Evolutionary conservation across 2,113 vertebrate genomes (phyloP), one percentile per base, ranked within the genome.

Genomic region (Osmerus eperlanus): DNA sequence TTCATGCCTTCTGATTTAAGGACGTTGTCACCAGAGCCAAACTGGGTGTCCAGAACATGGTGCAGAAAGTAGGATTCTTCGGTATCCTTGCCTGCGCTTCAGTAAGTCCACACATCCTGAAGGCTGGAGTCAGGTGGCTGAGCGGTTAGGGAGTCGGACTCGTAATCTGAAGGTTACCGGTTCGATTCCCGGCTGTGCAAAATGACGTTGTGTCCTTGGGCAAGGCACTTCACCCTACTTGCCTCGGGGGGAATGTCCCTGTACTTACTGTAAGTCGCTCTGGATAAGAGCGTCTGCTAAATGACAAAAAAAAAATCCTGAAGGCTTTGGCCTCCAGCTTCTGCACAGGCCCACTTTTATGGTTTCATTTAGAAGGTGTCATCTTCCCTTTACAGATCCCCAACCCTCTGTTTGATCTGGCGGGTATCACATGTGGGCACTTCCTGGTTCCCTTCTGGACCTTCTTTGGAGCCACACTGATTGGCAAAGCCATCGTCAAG

Each of bases 391-490:
- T 36, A 32, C 76, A 99, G 97, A 99, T 99, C 90, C 97, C 97
- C 65, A 99, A 99, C 87, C 97, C 97, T 23, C 89, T 99, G 12
- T 99, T 99, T 62, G 97, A 99, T 89, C 91, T 99, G 84, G 97
- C 97, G 47, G 97, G 97, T 78, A 99, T 99, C 80, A 99, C 97
- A 19, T 99, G 97, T 59, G 97, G 97, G 15, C 97, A 99, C 82
- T 99, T 99, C 72, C 89, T 99, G 61, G 97, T 99, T 81, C 97
- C 97, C 51, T 99, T 99, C 88, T 99, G 97, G 97, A 99, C 97
- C 28, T 99, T 99, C 91, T 99, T 99, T 83, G 97, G 97, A 74
- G 97, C 97, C n/a, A 99, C 97, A 51, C 81, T 99, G 18, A 99
- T 99, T 77, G 97, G 97, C 79, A 99, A 99, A 92, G 97, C 97